A percentile compares a stretch with the other conserved stretches of the same genome.
phyloP scores from a whole-genome alignment of 2,888 invertebrate genomes.

The Phortica okadai region DNA sequence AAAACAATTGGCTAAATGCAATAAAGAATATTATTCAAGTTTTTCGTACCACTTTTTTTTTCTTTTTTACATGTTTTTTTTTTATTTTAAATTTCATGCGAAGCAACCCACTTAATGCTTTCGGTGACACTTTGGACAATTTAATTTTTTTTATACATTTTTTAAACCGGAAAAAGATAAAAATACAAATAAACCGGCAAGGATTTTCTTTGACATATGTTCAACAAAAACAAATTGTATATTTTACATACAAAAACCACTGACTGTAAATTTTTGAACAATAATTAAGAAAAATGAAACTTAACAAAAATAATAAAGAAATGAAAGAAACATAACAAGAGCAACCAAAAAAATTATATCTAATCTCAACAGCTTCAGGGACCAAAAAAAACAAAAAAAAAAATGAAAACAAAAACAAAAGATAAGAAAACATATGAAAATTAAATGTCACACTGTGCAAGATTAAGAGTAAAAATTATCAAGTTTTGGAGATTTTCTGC shows the following conservation, averaged over 20 bases:
- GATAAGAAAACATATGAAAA: slow-evolving; percentile 38
- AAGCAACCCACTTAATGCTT: slow-evolving; percentile 21
- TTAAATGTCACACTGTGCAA: slow-evolving; percentile 38
- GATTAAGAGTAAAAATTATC: slow-evolving; percentile 34
- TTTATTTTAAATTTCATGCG: background rate
- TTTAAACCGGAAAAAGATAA: background rate
- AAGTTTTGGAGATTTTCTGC: background rate
- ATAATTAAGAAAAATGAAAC: slow-evolving; percentile 13
- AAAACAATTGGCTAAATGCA: slow-evolving; percentile 53
- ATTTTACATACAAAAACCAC: slow-evolving; percentile 3
- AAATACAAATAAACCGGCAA: background rate
- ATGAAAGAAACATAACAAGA: slow-evolving; percentile 41
- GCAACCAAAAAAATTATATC: slow-evolving; percentile 53
- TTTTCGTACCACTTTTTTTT: background rate
- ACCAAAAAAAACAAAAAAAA: slow-evolving; percentile 61
- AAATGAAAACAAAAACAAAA: slow-evolving; percentile 41
- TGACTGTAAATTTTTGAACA: slow-evolving; percentile 34
- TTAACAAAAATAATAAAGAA: slow-evolving; percentile 16
- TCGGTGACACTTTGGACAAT: background rate
- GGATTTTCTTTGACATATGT: slow-evolving; percentile 13
- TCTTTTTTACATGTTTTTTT: background rate
- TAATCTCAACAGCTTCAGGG: slow-evolving; percentile 74
- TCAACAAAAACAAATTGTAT: slow-evolving; percentile 25
- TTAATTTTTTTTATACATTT: background rate
- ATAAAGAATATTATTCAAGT: background rate